Percentiles rank a stretch among this genome's conserved stretches.
Evolutionary conservation across 2,888 invertebrate genomes (phyloP).

Genomic region (Megamerina dolium): DNA sequence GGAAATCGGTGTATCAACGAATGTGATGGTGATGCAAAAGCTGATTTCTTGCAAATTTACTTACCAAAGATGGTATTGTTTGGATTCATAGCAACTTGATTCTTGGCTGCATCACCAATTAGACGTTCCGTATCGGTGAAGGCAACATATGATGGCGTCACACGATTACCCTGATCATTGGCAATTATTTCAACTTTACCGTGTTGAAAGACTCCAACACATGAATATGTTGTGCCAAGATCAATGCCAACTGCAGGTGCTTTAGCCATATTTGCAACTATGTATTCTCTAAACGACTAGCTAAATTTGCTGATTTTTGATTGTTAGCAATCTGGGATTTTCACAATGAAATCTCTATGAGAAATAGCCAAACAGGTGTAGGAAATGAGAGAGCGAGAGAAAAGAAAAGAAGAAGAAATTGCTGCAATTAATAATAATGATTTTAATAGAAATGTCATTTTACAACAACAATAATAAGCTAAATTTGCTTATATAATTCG

Average conservation of each 20-base stretch:
- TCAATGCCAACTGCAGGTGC: slow-evolving; percentile 55
- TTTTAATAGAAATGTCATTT: too few relatives aligned
- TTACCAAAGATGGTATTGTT: slow-evolving; percentile 90
- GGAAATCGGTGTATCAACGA: neutral
- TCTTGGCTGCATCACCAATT: slow-evolving; percentile 80
- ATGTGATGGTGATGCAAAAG: too few relatives aligned
- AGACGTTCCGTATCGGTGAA: slow-evolving; percentile 82
- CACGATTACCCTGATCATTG: slow-evolving; percentile 77
- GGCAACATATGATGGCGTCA: slow-evolving; percentile 72
- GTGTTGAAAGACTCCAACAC: slow-evolving; percentile 87
- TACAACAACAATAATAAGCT: too few relatives aligned
- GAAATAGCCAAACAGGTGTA: too few relatives aligned
- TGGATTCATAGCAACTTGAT: slow-evolving; percentile 84
- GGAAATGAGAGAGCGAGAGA: too few relatives aligned
- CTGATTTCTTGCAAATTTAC: slow-evolving; percentile 41
- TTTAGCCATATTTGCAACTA: slow-evolving; percentile 44
- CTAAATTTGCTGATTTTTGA: slow-evolving; percentile 9
- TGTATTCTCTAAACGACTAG: neutral
- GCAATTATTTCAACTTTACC: slow-evolving; percentile 80
- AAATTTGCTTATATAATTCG: too few relatives aligned
- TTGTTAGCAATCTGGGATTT: too few relatives aligned
- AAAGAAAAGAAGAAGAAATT: too few relatives aligned
- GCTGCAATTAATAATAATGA: too few relatives aligned
- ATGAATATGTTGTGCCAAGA: slow-evolving; percentile 91
- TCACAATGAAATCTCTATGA: too few relatives aligned